Evolutionary conservation across 2,888 invertebrate genomes (phyloP).

Genomic region (Lithophane socia): DNA sequence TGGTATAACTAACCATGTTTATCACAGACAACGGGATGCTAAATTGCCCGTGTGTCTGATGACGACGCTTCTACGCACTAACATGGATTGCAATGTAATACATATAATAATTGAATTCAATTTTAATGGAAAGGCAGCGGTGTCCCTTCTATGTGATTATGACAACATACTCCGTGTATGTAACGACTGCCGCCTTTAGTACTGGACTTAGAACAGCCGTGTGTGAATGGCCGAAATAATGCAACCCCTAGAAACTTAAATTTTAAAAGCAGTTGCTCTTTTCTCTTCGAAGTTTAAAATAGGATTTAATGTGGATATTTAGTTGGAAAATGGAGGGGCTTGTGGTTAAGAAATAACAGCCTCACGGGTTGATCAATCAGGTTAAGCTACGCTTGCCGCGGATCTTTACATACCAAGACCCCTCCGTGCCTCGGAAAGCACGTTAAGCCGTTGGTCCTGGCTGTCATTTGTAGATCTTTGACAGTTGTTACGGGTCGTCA

Average conservation of each 20-base stretch:
- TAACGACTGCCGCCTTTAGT: not conserved
- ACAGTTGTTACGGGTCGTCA: too few species aligned
- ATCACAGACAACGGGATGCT: conserved; percentile 26
- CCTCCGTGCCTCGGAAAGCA: too few species aligned
- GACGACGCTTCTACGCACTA: not conserved
- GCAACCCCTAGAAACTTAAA: conserved; percentile 17
- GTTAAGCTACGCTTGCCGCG: too few species aligned
- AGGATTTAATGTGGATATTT: conserved; percentile 13
- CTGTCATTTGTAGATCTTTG: too few species aligned
- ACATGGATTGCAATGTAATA: conserved; percentile 3
- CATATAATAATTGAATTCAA: not conserved
- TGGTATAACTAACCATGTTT: conserved; percentile 11
- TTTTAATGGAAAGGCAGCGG: not conserved
- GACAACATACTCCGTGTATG: not conserved
- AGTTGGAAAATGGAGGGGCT: too few species aligned
- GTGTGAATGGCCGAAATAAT: conserved; percentile 9
- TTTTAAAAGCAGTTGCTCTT: conserved; percentile 27
- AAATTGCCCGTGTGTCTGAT: not conserved
- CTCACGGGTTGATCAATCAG: too few species aligned
- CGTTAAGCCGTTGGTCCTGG: too few species aligned
- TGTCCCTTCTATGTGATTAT: not conserved
- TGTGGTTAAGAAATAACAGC: too few species aligned
- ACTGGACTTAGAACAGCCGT: not conserved
- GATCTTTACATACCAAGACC: too few species aligned
- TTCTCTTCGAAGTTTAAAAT: conserved; percentile 30